Conservation (phyloP, 2,888 invertebrate genomes). For the Diloba caeruleocephala region DNA sequence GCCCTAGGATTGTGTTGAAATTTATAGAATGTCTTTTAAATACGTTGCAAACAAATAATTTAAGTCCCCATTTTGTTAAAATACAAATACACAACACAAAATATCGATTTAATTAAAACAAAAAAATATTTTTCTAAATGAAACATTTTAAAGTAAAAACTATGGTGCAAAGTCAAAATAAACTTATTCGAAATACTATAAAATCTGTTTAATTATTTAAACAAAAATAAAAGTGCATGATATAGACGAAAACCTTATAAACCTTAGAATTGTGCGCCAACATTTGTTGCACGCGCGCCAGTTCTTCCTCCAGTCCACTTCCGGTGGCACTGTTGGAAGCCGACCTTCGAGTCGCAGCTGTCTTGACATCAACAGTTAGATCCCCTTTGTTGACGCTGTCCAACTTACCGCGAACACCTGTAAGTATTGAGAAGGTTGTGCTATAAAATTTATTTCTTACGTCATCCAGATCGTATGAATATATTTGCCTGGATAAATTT, state of each 20-base stretch:
- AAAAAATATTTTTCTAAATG: too few relatives aligned
- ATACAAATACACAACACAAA: too few relatives aligned
- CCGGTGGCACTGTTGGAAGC: slow-evolving; percentile 29
- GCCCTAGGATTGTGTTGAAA: too few relatives aligned
- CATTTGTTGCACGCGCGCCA: slow-evolving; percentile 95
- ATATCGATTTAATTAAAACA: too few relatives aligned
- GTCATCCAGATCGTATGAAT: too few relatives aligned
- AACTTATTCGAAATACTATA: too few relatives aligned
- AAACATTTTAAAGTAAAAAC: too few relatives aligned
- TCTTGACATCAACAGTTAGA: slow-evolving; percentile 34
- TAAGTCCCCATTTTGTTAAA: too few relatives aligned
- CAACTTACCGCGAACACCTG: slow-evolving; percentile 81
- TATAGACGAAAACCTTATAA: slow-evolving; percentile 91
- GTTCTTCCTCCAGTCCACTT: slow-evolving; percentile 92
- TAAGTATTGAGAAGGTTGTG: slow-evolving; percentile 6
- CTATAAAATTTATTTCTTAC: not conserved
- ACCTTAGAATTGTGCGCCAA: slow-evolving; percentile 97
- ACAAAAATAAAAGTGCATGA: slow-evolving; percentile 82
- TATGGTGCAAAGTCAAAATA: too few relatives aligned
- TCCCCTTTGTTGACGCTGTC: slow-evolving; percentile 71
- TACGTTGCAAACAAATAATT: too few relatives aligned
- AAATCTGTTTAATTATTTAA: slow-evolving; percentile 30
- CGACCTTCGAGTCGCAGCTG: slow-evolving; percentile 32
- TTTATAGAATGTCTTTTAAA: too few relatives aligned
- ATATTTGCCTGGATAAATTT: too few relatives aligned